Conservation (phyloP, 2,888 invertebrate species). For the Leptogaster cylindrica region DNA sequence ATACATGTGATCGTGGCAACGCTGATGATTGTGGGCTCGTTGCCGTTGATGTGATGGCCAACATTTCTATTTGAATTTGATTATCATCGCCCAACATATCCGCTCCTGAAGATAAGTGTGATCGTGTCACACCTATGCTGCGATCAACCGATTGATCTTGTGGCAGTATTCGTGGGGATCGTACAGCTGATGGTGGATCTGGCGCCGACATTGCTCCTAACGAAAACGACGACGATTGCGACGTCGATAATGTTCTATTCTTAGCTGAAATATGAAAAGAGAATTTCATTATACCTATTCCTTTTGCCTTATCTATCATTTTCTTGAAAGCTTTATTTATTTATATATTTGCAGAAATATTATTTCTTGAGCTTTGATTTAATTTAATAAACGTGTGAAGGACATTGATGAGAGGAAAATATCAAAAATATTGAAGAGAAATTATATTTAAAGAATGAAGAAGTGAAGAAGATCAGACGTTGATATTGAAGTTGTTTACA, state of each 20-base stretch:
- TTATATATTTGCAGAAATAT: neutral
- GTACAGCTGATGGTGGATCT: slow-evolving; percentile 27
- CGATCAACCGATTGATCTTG: slow-evolving; percentile 1
- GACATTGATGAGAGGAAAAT: no score
- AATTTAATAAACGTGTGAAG: neutral
- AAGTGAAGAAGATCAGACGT: no score
- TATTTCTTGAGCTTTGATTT: no score
- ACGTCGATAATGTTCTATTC: slow-evolving; percentile 49
- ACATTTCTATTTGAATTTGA: slow-evolving; percentile 13
- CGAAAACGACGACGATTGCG: slow-evolving; percentile 43
- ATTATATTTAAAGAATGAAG: no score
- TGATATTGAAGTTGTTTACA: no score
- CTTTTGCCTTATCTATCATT: slow-evolving; percentile 25
- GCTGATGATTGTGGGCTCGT: neutral
- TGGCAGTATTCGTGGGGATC: slow-evolving; percentile 4
- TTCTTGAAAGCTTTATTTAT: slow-evolving; percentile 26
- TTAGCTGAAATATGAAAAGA: slow-evolving; percentile 48
- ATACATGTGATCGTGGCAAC: neutral
- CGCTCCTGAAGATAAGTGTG: neutral
- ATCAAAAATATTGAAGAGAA: no score
- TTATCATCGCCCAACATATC: neutral
- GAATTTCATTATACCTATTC: neutral
- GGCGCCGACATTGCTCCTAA: slow-evolving; percentile 44
- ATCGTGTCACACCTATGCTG: neutral
- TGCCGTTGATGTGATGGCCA: slow-evolving; percentile 4